phyloP scores from a whole-genome alignment of 2,113 vertebrate species.

The Carassius auratus region DNA sequence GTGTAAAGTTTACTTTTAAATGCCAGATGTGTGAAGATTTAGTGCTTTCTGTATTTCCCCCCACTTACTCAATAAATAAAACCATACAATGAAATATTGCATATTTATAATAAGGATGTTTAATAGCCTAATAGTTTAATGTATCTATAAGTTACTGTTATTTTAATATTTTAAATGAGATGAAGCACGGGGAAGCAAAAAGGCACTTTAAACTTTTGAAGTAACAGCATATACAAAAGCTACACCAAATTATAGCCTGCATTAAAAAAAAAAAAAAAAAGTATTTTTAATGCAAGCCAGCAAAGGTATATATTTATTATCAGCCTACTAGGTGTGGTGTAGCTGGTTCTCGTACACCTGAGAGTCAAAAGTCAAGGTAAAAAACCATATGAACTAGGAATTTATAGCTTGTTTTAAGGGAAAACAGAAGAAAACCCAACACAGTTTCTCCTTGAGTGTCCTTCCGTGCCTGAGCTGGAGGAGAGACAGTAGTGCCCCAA shows the following conservation, averaged over 20 bases:
- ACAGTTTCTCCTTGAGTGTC: slow-evolving; percentile 24
- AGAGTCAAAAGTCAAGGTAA: not conserved
- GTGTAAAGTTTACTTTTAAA: not conserved
- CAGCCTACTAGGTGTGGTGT: not conserved
- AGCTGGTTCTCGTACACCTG: not conserved
- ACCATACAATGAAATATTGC: not conserved
- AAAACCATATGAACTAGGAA: not conserved
- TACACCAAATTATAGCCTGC: not conserved
- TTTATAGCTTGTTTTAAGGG: not conserved
- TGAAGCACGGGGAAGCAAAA: not conserved
- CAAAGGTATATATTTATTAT: not conserved
- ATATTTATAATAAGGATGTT: no score
- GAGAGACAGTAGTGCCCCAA: slow-evolving; percentile 12
- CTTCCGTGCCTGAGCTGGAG: not conserved
- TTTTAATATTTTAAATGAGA: no score
- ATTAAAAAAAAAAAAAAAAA: not conserved
- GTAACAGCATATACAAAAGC: not conserved
- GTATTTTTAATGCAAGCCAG: not conserved
- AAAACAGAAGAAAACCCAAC: not conserved
- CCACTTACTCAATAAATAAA: not conserved
- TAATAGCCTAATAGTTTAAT: no score
- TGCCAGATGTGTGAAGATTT: not conserved
- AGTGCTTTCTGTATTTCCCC: not conserved
- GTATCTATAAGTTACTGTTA: no score
- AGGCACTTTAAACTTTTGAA: not conserved